phyloP scores from a whole-genome alignment of 2,797 vertebrate genomes.

The Pseudomugil gertrudae region DNA sequence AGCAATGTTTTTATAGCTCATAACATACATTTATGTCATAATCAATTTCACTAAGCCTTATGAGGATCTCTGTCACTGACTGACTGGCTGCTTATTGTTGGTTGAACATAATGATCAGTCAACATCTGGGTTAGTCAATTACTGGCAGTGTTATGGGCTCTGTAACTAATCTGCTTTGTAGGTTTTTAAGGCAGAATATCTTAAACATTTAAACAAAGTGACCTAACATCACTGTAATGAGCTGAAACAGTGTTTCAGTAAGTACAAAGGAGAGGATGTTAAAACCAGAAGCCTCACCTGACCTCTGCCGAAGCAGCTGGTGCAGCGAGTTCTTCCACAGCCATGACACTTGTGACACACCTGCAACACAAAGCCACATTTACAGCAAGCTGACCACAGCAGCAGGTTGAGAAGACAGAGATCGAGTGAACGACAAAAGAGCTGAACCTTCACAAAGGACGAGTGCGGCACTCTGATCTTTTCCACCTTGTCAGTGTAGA shows the following conservation, averaged over 20 bases:
- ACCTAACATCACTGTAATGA: neutral
- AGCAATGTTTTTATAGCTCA: too few species aligned
- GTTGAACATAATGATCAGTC: neutral
- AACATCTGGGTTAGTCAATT: neutral
- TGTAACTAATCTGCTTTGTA: neutral
- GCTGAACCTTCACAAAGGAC: slow-evolving; percentile 82
- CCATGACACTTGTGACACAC: slow-evolving; percentile 80
- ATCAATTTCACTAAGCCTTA: neutral
- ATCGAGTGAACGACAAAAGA: neutral
- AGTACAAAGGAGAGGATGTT: neutral
- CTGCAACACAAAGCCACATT: slow-evolving; percentile 57
- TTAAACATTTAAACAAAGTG: neutral
- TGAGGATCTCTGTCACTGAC: neutral
- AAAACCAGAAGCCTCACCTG: slow-evolving; percentile 62
- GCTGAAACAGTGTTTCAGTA: neutral
- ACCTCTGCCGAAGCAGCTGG: slow-evolving; percentile 69
- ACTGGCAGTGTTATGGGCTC: neutral
- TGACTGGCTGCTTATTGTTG: neutral
- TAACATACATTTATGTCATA: too few species aligned
- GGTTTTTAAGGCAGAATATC: neutral
- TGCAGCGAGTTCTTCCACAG: slow-evolving; percentile 75
- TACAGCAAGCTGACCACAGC: neutral
- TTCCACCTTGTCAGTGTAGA: slow-evolving; percentile 75
- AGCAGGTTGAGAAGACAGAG: neutral
- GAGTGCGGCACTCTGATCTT: slow-evolving; percentile 83